A percentile compares a stretch with the other conserved stretches of the same genome.
These are phyloP conservation scores for Macropis europaea DNA, from an alignment of 2,888 invertebrate genomes.

Conservation along the genomic window DNA sequence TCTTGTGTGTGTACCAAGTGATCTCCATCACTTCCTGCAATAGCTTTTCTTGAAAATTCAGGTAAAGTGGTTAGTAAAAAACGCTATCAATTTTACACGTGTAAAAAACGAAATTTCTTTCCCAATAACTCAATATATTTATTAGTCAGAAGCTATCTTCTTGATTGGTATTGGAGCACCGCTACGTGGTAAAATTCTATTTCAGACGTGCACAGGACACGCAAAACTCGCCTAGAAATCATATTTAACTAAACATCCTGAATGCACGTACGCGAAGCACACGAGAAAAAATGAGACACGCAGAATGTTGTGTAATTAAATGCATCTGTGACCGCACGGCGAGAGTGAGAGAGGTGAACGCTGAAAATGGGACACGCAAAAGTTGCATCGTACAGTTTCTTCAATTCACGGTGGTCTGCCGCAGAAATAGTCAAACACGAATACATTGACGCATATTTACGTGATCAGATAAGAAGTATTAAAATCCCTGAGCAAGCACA, in stretches of 20 bases:
- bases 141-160: no score
- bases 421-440: constrained; percentile 18
- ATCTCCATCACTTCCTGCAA: no score
- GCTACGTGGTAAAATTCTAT: constrained; percentile 7
- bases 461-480: neutral
- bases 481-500: neutral
- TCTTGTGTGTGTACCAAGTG: no score
- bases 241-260: constrained; percentile 30
- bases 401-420: constrained; percentile 25
- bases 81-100: no score
- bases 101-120: no score
- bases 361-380: constrained; percentile 41
- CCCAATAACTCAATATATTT: no score
- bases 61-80: no score
- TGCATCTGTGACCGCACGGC: constrained; percentile 50
- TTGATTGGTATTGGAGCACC: no score
- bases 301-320: constrained; percentile 59
- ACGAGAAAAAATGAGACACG: constrained; percentile 55
- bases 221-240: constrained; percentile 34
- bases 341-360: constrained; percentile 8
- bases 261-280: constrained; percentile 27
- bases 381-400: constrained; percentile 67
- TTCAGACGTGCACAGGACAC: neutral
- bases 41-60: no score
- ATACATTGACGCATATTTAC: constrained; percentile 8